Base-by-base conservation (phyloP, 2,888 invertebrate genomes). In the Mycalesis mineus region DNA sequence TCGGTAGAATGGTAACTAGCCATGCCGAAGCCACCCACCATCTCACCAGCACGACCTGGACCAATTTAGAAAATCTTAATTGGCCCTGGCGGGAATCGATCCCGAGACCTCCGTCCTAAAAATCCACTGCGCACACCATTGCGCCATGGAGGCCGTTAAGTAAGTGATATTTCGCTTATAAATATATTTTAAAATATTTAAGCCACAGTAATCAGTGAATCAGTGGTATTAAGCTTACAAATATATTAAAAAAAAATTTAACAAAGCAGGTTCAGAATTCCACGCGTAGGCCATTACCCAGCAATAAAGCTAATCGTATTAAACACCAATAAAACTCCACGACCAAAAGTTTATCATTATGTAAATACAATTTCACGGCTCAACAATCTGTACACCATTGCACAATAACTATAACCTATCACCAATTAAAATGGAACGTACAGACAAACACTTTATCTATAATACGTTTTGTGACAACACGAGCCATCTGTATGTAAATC, bases 321-420 rank as follows among this genome's bases (percentile, higher is more conserved):
- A 65, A 66, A 62, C 59, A 62, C 45, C 64, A 62, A 64, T 66
- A 66, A 68, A 65, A 50, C 8, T 40, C 39, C 55, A 37, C 55
- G 44, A 55, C 42, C 42, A 57, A 57, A 50, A 63, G 65, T 68
- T 70, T 67, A 65, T 60, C 63, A 69, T 72, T 74, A 73, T 71
- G 74, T 75, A 69, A 75, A 75, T 73, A 69, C 58, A 41, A 57
- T 66, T 70, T 71, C 67, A 73, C 69, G 63, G 68, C 64, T 61
- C 60, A 63, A 56, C 62, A 64, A 57, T 57, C 51, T 55, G 60
- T 60, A 57, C 66, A 66, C 65, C 65, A 62, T 68, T 72, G 69
- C 62, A 63, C 62, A 65, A 65, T 61, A 40, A 57, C 58, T 22
- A 63, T 55, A 64, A 62, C 60, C 60, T 58, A 60, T 64, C 67